Evolutionary conservation across 2,797 vertebrate genomes (phyloP).

Genomic region (Ctenochaetus hawaiiensis): DNA sequence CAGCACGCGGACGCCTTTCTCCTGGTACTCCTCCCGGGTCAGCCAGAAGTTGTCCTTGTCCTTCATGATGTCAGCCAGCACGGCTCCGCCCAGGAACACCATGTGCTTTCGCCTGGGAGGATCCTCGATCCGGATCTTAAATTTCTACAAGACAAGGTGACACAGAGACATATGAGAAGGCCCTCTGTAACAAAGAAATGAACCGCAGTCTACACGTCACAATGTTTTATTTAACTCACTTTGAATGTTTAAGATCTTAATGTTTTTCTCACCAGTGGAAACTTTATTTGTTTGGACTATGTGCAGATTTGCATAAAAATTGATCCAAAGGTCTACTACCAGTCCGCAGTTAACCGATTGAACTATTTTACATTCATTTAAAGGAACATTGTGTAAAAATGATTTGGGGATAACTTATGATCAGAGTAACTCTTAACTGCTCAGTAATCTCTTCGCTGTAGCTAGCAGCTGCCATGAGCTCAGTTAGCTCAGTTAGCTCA

Average conservation of each 20-base stretch:
- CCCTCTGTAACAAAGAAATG: not conserved
- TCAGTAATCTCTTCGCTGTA: too few species aligned
- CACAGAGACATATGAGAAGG: conserved; percentile 12
- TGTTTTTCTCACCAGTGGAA: not conserved
- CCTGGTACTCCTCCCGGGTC: conserved; percentile 97
- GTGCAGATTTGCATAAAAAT: not conserved
- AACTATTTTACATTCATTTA: too few species aligned
- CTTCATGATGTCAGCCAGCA: conserved; percentile 99
- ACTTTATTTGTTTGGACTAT: not conserved
- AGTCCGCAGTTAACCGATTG: not conserved
- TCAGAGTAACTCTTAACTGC: too few species aligned
- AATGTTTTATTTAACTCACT: not conserved
- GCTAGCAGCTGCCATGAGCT: too few species aligned
- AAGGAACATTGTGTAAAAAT: too few species aligned
- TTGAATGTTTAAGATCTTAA: not conserved
- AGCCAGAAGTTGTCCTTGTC: conserved; percentile 99
- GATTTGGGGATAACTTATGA: too few species aligned
- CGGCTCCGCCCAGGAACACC: conserved; percentile 97
- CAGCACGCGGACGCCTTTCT: conserved; percentile 96
- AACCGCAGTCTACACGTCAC: not conserved
- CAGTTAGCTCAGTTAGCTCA: too few species aligned
- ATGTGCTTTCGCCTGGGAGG: conserved; percentile 95
- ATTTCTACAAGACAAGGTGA: conserved; percentile 79
- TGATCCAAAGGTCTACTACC: not conserved
- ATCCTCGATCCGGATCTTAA: conserved; percentile 89